Conservation (phyloP, 2,888 invertebrate species). For the Pocota personata region DNA sequence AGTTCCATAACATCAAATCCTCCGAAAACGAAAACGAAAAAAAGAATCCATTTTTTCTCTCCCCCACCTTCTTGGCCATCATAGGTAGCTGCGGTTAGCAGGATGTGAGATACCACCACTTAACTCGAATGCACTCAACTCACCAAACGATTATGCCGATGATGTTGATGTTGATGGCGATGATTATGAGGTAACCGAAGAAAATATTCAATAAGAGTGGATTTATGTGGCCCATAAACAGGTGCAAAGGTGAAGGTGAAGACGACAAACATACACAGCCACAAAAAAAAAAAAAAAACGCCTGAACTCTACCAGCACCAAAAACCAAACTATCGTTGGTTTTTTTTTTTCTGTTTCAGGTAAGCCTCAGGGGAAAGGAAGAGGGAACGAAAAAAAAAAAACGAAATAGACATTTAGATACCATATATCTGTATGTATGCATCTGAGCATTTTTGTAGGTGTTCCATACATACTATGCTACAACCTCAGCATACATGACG, state of each 20-base stretch:
- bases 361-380: not conserved
- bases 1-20: not conserved
- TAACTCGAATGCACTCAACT: conserved; percentile 59
- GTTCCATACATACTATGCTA: conserved; percentile 29
- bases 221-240: conserved; percentile 65
- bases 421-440: conserved; percentile 3
- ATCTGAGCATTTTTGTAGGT: conserved; percentile 48
- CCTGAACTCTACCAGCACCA: not conserved
- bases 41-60: conserved; percentile 1
- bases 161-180: conserved; percentile 63
- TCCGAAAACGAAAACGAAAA: not conserved
- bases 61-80: not conserved
- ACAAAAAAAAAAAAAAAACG: not conserved
- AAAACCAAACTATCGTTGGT: conserved; percentile 1
- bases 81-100: conserved; percentile 30
- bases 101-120: conserved; percentile 43
- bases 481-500: not conserved
- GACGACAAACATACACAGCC: conserved; percentile 20
- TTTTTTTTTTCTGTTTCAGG: conserved; percentile 14
- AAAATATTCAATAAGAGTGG: conserved; percentile 56
- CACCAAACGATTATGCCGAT: conserved; percentile 54
- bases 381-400: not conserved
- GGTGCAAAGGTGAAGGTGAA: conserved; percentile 67
- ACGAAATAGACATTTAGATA: conserved; percentile 48
- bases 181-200: conserved; percentile 60